Base-by-base conservation (phyloP, 2,797 vertebrate genomes). In the Manis crassicaudata region DNA sequence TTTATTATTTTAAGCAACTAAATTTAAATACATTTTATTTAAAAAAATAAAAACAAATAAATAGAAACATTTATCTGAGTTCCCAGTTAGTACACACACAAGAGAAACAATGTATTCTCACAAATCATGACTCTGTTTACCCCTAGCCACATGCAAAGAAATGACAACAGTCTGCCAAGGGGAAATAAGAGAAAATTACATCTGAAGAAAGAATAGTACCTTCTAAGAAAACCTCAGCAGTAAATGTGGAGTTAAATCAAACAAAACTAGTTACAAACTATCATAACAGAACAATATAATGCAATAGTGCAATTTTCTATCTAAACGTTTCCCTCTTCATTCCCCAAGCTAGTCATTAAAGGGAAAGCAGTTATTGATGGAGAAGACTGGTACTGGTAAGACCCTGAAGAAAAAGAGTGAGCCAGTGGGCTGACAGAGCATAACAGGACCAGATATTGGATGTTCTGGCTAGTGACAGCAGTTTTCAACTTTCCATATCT, bases 1-100 rank as follows among this genome's bases (percentile, higher is more conserved):
- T 85, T 43, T 84, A 79, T 60, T 84, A 90, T 84, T 50, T 63
- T 54, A 95, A 83, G 40, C 29, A 46, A 68, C 18, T 85, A 95
- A 88, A 67, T 65, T 46, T 56, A 54, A 84, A 54, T n/a, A 72
- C 9, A 92, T 60, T 58, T 83, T 58, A 83, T 70, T 77, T 52
- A 18, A 52, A 82, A 83, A 81, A 52, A 81, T 50, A 60, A 58
- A 76, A 76, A n/a, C 12, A 52, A 58, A 68, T 29, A 14, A 32
- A 90, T 82, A 72, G 9, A 84, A 92, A 76, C 46, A 58, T n/a
- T 50, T 32, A 84, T 67, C n/a, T 54, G 56, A 72, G 75, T 63
- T 91, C 72, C 63, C 23, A 62, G 14, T 88, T 62, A 88, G 32
- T 40, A 70, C 29, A 84, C 72, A 90, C 1, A 23, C 7, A 84